These are phyloP conservation scores for Varanus salvator DNA, from an alignment of 2,113 vertebrate species.

Conservation along the genomic window DNA sequence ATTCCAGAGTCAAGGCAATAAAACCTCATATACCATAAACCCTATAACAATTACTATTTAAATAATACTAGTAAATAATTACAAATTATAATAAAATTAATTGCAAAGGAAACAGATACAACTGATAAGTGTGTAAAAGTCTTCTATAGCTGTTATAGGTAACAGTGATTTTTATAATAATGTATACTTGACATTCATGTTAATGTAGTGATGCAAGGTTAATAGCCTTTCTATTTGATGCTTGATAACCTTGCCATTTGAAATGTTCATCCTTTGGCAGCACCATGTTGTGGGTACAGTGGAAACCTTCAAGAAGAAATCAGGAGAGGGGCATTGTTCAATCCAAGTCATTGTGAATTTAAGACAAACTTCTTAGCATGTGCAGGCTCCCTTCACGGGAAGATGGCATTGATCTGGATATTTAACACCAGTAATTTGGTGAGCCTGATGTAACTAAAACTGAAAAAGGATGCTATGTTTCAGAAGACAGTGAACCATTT, in stretches of 20 bases:
- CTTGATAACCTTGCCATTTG: not conserved
- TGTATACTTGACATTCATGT: not conserved
- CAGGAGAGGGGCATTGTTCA: not conserved
- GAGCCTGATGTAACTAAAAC: not conserved
- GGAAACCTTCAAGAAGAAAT: not conserved
- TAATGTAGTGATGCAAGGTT: not conserved
- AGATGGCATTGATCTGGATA: not conserved
- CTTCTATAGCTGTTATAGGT: not conserved
- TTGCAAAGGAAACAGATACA: not conserved
- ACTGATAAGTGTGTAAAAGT: not conserved
- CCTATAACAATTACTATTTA: not conserved
- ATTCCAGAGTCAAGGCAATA: not conserved
- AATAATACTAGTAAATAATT: too few relatives aligned
- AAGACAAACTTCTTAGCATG: not conserved
- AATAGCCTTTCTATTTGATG: not conserved
- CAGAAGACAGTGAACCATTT: not conserved
- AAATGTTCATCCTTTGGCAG: not conserved
- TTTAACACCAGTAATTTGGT: not conserved
- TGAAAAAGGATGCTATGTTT: too few relatives aligned
- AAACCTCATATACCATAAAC: not conserved
- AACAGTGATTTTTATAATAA: not conserved
- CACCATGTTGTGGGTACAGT: not conserved
- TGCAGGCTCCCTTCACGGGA: too few relatives aligned
- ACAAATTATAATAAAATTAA: not conserved
- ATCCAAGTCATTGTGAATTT: not conserved